Base-by-base conservation (phyloP, 2,113 vertebrate genomes). In the Gallinago media region DNA sequence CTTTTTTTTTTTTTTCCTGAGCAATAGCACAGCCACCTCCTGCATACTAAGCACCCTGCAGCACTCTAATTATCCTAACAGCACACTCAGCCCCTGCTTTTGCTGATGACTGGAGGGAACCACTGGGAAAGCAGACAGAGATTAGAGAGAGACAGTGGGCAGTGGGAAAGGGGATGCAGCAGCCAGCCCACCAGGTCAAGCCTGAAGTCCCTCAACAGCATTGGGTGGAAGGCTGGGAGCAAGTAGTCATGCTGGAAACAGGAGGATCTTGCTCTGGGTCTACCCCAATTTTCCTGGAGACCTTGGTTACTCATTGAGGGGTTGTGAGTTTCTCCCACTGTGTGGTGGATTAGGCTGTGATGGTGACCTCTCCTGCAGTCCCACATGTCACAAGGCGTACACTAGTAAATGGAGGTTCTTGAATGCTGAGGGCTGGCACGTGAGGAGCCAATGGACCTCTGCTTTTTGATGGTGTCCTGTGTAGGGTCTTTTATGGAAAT, bases 21-120 rank as follows among this genome's bases (percentile, higher is more conserved):
- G 93, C 90, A 77, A 34, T 83, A 86, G 78, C 90, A 88, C 38
- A 96, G 61, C 55, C 88, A 40, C 68, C 18, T 47, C 90, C 92
- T 95, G 96, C 94, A 97, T 96, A 93, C 92, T 88, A 96, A 97
- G 72, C 92, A 95, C 85, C 88, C 90, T 93, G 92, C 88, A 95
- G 88, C 88, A 92, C 88, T 96, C 90, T 93, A 81, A 96, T 96
- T 95, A 96, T 96, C 70, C 76, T 63, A 67, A 65, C 90, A 94
- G 88, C 56, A 65, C 83, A 93, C n/a, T 15, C 79, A 96, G 92
- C 72, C 65, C 61, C 79, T 94, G 95, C 85, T 77, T 88, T 74
- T 94, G 44, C 82, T 85, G 73, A 78, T 77, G 88, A 74, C 85
- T 93, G 88, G 63, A 90, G 88, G 92, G 92, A 96, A 29, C 72